phyloP scores from a whole-genome alignment of 2,797 vertebrate genomes.

The Brotula barbata region DNA sequence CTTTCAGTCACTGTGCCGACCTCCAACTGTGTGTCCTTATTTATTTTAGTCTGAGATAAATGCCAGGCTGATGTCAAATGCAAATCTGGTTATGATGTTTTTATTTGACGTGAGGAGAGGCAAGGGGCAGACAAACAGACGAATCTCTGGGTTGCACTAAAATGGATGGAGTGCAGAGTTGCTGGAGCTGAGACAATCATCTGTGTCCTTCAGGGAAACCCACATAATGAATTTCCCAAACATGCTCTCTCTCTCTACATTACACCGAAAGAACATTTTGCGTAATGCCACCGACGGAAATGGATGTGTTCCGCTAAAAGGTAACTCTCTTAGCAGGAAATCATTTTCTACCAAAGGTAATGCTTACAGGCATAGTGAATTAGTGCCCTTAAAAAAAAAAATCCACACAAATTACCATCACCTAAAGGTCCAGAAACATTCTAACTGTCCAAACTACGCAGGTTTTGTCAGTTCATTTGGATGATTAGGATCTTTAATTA shows the following conservation, averaged over 20 bases:
- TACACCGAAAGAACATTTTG: slow-evolving; percentile 18
- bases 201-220: slow-evolving; percentile 19
- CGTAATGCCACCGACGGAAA: slow-evolving; percentile 15
- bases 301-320: slow-evolving; percentile 15
- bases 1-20: not conserved
- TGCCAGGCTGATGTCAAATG: slow-evolving; percentile 30
- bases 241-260: not conserved
- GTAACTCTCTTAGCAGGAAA: slow-evolving; percentile 14
- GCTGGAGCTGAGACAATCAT: slow-evolving; percentile 12
- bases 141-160: not conserved
- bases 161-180: not conserved
- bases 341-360: not conserved
- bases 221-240: slow-evolving; percentile 10
- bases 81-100: slow-evolving; percentile 30
- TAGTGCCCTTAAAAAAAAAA: slow-evolving; percentile 14
- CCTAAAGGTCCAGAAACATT: not conserved
- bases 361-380: slow-evolving; percentile 5
- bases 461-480: no score
- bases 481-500: no score
- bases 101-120: slow-evolving; percentile 2
- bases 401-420: not conserved
- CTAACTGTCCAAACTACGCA: not conserved
- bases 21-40: slow-evolving; percentile 13
- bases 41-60: slow-evolving; percentile 20
- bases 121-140: not conserved